These are phyloP conservation scores for Scalopus aquaticus DNA, from an alignment of 2,113 vertebrate species.

Conservation along the genomic window DNA sequence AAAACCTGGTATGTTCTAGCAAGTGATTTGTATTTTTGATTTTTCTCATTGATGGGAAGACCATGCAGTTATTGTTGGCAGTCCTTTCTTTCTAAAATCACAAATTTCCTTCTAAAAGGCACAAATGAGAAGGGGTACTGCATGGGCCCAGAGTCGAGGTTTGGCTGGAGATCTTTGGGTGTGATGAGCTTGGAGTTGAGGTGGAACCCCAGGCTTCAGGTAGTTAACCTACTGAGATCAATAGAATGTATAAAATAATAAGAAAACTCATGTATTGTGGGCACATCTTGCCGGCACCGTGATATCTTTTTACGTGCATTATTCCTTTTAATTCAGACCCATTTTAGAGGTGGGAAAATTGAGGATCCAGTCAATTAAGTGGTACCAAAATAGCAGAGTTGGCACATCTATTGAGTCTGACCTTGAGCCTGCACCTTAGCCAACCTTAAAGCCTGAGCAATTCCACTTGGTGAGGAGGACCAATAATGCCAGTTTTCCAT, in stretches of 20 bases:
- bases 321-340: not conserved
- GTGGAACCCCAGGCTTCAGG: not conserved
- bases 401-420: not conserved
- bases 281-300: not conserved
- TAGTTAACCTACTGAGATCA: not conserved
- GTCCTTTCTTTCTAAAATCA: constrained; percentile 26
- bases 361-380: not conserved
- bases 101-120: too few relatives aligned
- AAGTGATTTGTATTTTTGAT: constrained; percentile 29
- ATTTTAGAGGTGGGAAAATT: not conserved
- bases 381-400: not conserved
- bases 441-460: not conserved
- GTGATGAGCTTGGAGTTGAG: not conserved
- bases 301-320: not conserved
- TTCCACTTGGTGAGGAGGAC: not conserved
- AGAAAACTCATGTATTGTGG: too few relatives aligned
- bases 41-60: constrained; percentile 36
- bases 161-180: not conserved
- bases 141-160: not conserved
- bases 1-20: not conserved
- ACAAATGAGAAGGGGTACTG: not conserved
- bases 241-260: not conserved
- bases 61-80: not conserved
- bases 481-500: not conserved
- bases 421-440: not conserved